phyloP scores from a whole-genome alignment of 2,113 vertebrate genomes.

The Procavia capensis region DNA sequence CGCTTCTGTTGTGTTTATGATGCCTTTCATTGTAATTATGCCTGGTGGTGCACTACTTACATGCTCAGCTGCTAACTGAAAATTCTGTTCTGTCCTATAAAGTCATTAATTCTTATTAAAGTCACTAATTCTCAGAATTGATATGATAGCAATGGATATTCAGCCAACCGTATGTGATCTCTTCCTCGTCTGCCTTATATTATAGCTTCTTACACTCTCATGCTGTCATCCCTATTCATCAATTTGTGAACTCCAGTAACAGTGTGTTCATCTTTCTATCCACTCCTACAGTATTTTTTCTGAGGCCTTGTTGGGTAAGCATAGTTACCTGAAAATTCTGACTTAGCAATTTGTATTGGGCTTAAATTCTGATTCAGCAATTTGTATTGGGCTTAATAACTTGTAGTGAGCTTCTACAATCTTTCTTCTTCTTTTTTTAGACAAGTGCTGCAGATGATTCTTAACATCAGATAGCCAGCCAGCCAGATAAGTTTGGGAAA shows the following conservation, averaged over 20 bases:
- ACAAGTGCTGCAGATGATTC: neutral
- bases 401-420: neutral
- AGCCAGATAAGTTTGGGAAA: conserved; percentile 10
- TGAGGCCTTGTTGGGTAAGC: neutral
- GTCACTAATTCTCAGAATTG: no score
- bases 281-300: neutral
- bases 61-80: neutral
- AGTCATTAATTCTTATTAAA: no score
- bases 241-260: neutral
- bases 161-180: rapidly evolving
- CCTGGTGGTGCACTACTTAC: neutral
- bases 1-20: neutral
- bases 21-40: neutral
- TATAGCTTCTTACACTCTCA: neutral
- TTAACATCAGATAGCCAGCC: neutral
- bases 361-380: conserved; percentile 17
- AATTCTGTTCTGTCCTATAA: neutral
- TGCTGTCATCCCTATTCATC: neutral
- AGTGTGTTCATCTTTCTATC: neutral
- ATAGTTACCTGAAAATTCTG: neutral
- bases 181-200: neutral
- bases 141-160: neutral
- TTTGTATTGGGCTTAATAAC: neutral
- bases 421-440: neutral
- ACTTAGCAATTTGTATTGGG: neutral